Evolutionary conservation across 2,797 vertebrate genomes (phyloP), one percentile per base, ranked within the genome.

Genomic region (Eleutherodactylus coqui): DNA sequence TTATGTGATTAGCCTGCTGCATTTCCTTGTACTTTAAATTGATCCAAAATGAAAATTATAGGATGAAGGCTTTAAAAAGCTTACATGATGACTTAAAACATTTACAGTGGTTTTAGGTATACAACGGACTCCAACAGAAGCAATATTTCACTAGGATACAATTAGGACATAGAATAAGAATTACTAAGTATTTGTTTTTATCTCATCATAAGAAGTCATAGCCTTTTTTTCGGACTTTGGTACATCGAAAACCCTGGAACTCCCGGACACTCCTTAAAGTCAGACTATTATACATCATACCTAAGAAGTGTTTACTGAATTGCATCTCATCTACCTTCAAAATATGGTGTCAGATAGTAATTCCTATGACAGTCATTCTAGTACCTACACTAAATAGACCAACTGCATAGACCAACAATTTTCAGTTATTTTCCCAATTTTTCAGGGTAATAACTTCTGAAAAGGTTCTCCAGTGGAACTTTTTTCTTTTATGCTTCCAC

Each of bases 1-100:
- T 86, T 82, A 36, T 69, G 8, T 84, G 53, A 84, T 83, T 83
- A 29, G 60, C 29, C 45, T 79, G 34, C 49, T 62, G 36, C 45
- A 24, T 75, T 75, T 38, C 17, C 14, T 53, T 72, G 27, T 58
- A 38, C 41, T 41, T 75, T 21, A 49, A 73, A 75, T 85, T 75
- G n/a, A 55, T 75, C 29, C 16, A 45, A 80, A 85, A 64, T 72
- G 36, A 58, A 85, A 73, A 79, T 80, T 7, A 62, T 43, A 60
- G 67, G 47, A 34, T 38, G 38, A 53, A 36, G 29, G 38, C 55
- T 75, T 62, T 36, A 13, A 64, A 51, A 83, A 78, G 34, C 64
- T 70, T 70, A 70, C 32, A 79, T 69, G 41, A 85, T 64, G 32
- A 51, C 5, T 34, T 69, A 45, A 34, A 10, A 34, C 62, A 62